Base-by-base conservation (phyloP, 2,113 vertebrate genomes). In the Aythya baeri region DNA sequence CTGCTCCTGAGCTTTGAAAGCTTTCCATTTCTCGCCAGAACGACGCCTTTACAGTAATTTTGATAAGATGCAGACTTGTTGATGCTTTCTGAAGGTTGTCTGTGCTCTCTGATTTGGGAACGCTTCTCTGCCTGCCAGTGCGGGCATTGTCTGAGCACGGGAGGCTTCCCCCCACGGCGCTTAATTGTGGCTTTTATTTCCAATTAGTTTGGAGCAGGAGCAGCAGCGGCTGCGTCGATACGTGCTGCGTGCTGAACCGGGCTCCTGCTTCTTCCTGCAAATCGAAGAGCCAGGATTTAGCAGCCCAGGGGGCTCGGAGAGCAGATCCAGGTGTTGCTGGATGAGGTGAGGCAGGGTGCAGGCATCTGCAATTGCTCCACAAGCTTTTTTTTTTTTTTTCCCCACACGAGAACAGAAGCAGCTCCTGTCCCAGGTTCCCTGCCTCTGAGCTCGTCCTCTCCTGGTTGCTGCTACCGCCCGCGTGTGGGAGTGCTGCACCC, bases 161-260 rank as follows among this genome's bases (percentile, higher is more conserved):
- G 44, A 59, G 16, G 18, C 61, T 74, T 18, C 2, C 6, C 31
- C 21, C 22, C 2, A 0, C 2, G 7, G 21, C 2, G 0, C 26
- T 59, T 71, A 21, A 13, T 5, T 31, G 27, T 25, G 36, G 29
- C 22, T 23, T 46, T 10, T 59, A 29, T 57, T 75, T 63, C 15
- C 61, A 36, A 2, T 31, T 66, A 78, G 34, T 61, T 63, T 1
- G 11, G 66, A 92, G 80, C 1, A 1, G 78, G 49, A 87, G 77
- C 66, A 83, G 68, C 34, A 71, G 22, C 17, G 27, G 13, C 70
- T 0, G 0, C 23, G 6, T 12, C 0, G 1, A 6, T 86, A 34
- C 52, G n/a, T 23, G 6, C 21, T 0, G 0, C 27, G 7, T 0
- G 2, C 16, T 41, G 54, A 55, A 65, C 7, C 62, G 16, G 21